Evolutionary conservation across 2,888 invertebrate species (phyloP).

Genomic region (Allolobophora icterica): DNA sequence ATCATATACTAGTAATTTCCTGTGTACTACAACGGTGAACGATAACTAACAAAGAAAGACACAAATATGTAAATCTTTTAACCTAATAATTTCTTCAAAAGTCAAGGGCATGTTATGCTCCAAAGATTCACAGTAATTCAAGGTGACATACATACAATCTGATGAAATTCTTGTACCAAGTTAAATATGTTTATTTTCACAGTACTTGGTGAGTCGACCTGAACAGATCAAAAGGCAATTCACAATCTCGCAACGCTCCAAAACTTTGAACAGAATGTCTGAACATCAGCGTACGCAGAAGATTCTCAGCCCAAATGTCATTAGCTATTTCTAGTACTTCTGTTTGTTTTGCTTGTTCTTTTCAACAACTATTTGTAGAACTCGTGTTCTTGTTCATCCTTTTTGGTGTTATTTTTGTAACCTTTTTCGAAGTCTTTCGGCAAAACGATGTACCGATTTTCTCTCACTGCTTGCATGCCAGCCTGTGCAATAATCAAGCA

Average conservation of each 20-base stretch:
- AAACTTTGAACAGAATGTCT: not conserved
- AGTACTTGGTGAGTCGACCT: not conserved
- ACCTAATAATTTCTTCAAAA: conserved; percentile 8
- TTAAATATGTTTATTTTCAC: not conserved
- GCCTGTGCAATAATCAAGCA: conserved; percentile 70
- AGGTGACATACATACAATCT: not conserved
- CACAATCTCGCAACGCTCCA: not conserved
- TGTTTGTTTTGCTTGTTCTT: not conserved
- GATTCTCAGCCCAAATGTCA: not conserved
- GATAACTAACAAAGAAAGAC: not conserved
- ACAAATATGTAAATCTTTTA: not conserved
- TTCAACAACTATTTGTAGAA: conserved; percentile 88
- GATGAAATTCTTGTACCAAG: not conserved
- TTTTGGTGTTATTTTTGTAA: conserved; percentile 98
- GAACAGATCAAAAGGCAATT: not conserved
- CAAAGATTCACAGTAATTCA: not conserved
- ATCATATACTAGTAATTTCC: not conserved
- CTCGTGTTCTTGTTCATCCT: conserved; percentile 98
- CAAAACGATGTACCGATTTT: conserved; percentile 97
- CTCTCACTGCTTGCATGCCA: conserved; percentile 99
- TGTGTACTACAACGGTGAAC: not conserved
- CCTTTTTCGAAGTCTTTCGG: conserved; percentile 99
- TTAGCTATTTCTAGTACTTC: not conserved
- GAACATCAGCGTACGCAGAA: not conserved
- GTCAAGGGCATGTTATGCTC: not conserved